Evolutionary conservation across 2,113 vertebrate genomes (phyloP).

Genomic region (Centrocercus urophasianus): DNA sequence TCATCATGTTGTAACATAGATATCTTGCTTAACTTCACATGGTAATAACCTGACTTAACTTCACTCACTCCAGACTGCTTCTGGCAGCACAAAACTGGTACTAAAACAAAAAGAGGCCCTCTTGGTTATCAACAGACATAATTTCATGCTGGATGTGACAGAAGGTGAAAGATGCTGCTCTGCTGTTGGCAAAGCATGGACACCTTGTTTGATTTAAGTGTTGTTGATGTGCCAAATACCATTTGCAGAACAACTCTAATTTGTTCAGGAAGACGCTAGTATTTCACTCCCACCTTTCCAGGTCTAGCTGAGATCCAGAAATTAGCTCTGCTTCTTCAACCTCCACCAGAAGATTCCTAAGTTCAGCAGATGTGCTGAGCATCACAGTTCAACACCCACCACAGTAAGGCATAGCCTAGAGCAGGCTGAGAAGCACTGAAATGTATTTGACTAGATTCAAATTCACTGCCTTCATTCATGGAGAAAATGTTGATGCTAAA

Average conservation of each 20-base stretch:
- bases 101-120: neutral
- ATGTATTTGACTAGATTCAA: too few species aligned
- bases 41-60: neutral
- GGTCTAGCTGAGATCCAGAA: neutral
- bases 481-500: neutral
- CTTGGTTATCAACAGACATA: neutral
- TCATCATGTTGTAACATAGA: neutral
- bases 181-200: neutral
- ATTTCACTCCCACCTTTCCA: too few species aligned
- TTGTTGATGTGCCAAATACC: neutral
- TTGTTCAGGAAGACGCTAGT: fast-evolving
- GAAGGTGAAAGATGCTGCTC: neutral
- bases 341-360: neutral
- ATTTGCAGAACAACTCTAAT: neutral
- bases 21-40: neutral
- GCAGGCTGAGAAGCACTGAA: neutral
- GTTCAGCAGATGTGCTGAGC: neutral
- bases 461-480: neutral
- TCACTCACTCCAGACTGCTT: neutral
- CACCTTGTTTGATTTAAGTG: neutral
- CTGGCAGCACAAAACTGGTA: neutral
- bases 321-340: neutral
- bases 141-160: conserved; percentile 2
- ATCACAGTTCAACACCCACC: neutral
- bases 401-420: neutral